Percentiles rank a stretch among this genome's conserved stretches.
Evolutionary conservation across 2,888 invertebrate species (phyloP).

Genomic region (Melangyna quadrimaculata): DNA sequence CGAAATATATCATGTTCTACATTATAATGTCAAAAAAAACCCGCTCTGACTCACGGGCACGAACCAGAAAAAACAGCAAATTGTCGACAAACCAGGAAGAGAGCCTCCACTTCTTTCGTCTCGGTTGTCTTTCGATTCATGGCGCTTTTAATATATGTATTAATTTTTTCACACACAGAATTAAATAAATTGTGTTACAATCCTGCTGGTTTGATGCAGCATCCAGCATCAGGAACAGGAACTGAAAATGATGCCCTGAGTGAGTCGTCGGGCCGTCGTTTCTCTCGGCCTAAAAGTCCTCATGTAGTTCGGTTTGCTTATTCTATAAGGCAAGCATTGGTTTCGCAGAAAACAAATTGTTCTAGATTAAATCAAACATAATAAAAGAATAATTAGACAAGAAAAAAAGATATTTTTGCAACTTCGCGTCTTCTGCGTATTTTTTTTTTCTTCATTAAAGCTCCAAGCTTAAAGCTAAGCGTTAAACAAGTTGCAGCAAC

Average conservation of each 20-base stretch:
- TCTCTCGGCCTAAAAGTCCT: background rate
- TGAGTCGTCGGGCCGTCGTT: slow-evolving; percentile 33
- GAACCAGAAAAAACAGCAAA: background rate
- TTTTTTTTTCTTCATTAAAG: background rate
- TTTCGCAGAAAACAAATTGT: background rate
- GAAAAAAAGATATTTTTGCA: background rate
- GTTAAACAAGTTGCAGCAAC: no score
- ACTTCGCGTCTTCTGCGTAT: background rate
- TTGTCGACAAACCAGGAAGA: slow-evolving; percentile 9
- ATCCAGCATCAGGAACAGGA: background rate
- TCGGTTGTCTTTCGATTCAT: background rate
- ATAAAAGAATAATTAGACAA: background rate
- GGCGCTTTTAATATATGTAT: slow-evolving; percentile 63
- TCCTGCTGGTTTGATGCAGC: slow-evolving; percentile 1
- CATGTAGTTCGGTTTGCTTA: background rate
- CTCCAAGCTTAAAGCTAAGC: background rate
- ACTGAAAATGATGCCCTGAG: slow-evolving; percentile 46
- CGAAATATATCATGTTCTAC: background rate
- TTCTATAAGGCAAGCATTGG: background rate
- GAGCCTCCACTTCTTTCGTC: background rate
- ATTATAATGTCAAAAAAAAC: background rate
- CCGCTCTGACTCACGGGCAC: slow-evolving; percentile 33
- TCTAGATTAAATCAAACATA: background rate
- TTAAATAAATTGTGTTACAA: slow-evolving; percentile 6
- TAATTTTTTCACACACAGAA: slow-evolving; percentile 60